phyloP scores from a whole-genome alignment of 2,888 invertebrate species.

The Drosophila stalkeri region DNA sequence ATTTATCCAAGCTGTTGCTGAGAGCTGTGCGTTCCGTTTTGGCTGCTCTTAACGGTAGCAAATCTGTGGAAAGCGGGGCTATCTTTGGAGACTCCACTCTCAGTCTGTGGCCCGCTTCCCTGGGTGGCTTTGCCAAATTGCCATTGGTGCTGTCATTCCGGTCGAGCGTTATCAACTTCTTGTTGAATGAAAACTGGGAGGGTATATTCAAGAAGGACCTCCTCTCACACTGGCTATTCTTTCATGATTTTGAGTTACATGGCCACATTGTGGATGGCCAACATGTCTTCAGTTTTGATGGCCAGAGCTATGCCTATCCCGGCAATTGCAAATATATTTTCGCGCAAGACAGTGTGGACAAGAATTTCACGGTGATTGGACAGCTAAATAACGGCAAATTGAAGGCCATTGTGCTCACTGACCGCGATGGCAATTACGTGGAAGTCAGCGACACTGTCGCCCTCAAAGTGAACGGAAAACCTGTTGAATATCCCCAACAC shows the following conservation, averaged over 20 bases:
- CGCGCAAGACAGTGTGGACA: constrained; percentile 92
- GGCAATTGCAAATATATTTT: constrained; percentile 94
- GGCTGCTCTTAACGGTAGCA: constrained; percentile 49
- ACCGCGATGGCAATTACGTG: constrained; percentile 88
- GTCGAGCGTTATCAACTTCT: constrained; percentile 87
- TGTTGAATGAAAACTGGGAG: constrained; percentile 88
- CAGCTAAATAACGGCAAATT: constrained; percentile 90
- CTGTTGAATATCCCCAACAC: constrained; percentile 89
- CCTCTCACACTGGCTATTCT: constrained; percentile 84
- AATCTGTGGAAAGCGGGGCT: constrained; percentile 28
- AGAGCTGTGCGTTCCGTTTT: constrained; percentile 87
- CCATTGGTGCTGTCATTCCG: constrained; percentile 87
- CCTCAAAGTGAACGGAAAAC: constrained; percentile 88
- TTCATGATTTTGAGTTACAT: constrained; percentile 89
- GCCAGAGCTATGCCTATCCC: constrained; percentile 91
- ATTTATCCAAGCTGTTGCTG: constrained; percentile 87
- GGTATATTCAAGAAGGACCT: constrained; percentile 82
- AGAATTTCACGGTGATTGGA: constrained; percentile 93
- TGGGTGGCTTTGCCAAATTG: constrained; percentile 85
- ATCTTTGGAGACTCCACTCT: constrained; percentile 43
- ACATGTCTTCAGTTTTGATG: constrained; percentile 95
- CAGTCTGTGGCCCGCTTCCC: constrained; percentile 79
- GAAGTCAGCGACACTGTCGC: constrained; percentile 89
- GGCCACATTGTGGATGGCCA: constrained; percentile 92
- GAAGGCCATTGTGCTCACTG: constrained; percentile 89